Percentiles rank a stretch among this genome's conserved stretches.
Conservation (phyloP, 2,888 invertebrate species). For the Chouioia cunea region DNA sequence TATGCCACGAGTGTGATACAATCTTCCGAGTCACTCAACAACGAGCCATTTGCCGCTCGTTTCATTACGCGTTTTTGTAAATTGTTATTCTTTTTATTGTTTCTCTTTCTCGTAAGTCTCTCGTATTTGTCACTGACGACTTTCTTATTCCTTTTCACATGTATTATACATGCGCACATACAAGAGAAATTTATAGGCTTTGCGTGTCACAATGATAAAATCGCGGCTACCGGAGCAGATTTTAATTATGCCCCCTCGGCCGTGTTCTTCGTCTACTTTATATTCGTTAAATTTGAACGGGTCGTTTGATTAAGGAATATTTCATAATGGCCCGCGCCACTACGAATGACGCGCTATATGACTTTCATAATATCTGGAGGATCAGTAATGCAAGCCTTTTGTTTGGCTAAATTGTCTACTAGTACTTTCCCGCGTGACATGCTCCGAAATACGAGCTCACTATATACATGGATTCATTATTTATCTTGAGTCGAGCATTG, state of each 20-base stretch:
- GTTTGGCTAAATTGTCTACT: conserved; percentile 28
- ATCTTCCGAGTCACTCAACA: conserved; percentile 46
- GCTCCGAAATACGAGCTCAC: background rate
- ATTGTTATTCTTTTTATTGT: conserved; percentile 36
- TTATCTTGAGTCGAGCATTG: background rate
- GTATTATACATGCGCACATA: conserved; percentile 1
- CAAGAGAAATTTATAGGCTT: conserved; percentile 23
- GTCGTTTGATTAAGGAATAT: conserved; percentile 7
- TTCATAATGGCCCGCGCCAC: too few species aligned
- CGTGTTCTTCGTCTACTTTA: background rate
- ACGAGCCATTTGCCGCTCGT: conserved; percentile 51
- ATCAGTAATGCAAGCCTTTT: background rate
- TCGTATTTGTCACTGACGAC: background rate
- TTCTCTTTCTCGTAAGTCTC: conserved; percentile 22
- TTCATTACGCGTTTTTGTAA: conserved; percentile 49
- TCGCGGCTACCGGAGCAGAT: conserved; percentile 17
- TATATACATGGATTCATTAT: background rate
- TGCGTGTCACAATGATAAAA: conserved; percentile 12
- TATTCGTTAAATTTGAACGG: background rate
- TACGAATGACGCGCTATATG: too few species aligned
- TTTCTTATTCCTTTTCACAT: background rate
- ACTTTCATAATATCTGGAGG: background rate
- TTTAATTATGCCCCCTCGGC: conserved; percentile 26
- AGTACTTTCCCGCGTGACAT: conserved; percentile 19
- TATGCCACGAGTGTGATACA: conserved; percentile 35